Conservation (phyloP, 2,888 invertebrate species). For the Glyphotaelius pellucidus region DNA sequence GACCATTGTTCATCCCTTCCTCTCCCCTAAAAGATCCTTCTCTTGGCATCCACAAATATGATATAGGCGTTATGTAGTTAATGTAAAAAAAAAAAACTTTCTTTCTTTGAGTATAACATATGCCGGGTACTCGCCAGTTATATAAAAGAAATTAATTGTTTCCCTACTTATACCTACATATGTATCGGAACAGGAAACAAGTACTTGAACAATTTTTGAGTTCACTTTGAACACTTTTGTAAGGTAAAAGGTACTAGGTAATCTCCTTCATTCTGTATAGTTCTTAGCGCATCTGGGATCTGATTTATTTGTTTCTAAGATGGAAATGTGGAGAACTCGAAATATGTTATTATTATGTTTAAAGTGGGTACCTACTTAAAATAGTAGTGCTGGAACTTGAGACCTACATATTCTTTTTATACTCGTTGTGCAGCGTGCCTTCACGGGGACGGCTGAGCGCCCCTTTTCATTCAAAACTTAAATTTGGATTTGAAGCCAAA, state of each 20-base stretch:
- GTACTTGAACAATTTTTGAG: not conserved
- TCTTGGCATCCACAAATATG: too few species aligned
- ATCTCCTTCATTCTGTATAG: not conserved
- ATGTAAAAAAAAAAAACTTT: too few species aligned
- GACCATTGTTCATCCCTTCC: too few species aligned
- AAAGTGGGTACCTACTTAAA: not conserved
- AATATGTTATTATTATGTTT: conserved; percentile 11
- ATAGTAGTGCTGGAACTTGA: not conserved
- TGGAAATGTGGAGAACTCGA: not conserved
- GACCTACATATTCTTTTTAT: not conserved
- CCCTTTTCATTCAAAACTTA: too few species aligned
- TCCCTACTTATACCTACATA: not conserved
- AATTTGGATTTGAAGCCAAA: too few species aligned
- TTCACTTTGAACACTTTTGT: not conserved
- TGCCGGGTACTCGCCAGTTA: too few species aligned
- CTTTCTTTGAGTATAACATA: too few species aligned
- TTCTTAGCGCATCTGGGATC: not conserved
- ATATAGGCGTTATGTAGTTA: too few species aligned
- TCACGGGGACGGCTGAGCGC: too few species aligned
- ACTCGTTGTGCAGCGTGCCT: too few species aligned
- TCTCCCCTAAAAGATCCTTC: too few species aligned
- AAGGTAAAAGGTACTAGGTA: not conserved
- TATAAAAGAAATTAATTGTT: not conserved
- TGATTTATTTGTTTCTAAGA: not conserved
- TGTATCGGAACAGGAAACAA: not conserved